Percentiles rank a stretch among this genome's conserved stretches.
These are phyloP conservation scores for Mythimna pallens DNA, from an alignment of 2,888 invertebrate species.

Conservation along the genomic window DNA sequence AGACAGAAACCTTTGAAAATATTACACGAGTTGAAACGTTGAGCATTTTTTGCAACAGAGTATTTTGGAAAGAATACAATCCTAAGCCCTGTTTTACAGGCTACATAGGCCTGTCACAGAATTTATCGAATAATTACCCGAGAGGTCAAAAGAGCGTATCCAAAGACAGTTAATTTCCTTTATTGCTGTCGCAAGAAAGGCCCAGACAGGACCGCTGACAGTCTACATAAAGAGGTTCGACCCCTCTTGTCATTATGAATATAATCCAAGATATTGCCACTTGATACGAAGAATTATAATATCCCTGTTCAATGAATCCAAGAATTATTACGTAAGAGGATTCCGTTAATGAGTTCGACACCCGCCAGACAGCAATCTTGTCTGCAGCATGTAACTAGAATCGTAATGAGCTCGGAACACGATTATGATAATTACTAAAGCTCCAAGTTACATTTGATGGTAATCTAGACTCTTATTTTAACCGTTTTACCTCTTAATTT, in stretches of 20 bases:
- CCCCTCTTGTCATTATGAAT: background rate
- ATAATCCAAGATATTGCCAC: conserved; percentile 1
- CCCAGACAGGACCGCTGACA: too few species aligned
- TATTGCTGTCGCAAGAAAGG: too few species aligned
- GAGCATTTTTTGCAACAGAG: background rate
- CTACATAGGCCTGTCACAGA: background rate
- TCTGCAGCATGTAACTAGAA: conserved; percentile 21
- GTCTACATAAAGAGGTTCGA: background rate
- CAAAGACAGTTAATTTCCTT: too few species aligned
- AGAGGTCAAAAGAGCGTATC: too few species aligned
- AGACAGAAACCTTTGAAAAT: conserved; percentile 27
- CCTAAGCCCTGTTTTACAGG: background rate
- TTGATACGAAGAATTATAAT: conserved; percentile 15
- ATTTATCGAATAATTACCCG: too few species aligned
- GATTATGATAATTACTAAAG: conserved; percentile 36
- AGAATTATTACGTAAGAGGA: conserved; percentile 18
- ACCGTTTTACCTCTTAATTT: conserved; percentile 12
- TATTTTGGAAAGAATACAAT: background rate
- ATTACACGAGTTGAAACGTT: background rate
- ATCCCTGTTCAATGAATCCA: background rate
- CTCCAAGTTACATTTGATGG: conserved; percentile 12
- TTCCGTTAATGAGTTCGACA: conserved; percentile 25
- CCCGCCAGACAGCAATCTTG: conserved; percentile 16
- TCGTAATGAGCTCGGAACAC: conserved; percentile 27
- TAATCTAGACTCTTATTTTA: conserved; percentile 30